These are phyloP conservation scores for Leptoclinus maculatus DNA, from an alignment of 2,797 vertebrate genomes.

Conservation along the genomic window DNA sequence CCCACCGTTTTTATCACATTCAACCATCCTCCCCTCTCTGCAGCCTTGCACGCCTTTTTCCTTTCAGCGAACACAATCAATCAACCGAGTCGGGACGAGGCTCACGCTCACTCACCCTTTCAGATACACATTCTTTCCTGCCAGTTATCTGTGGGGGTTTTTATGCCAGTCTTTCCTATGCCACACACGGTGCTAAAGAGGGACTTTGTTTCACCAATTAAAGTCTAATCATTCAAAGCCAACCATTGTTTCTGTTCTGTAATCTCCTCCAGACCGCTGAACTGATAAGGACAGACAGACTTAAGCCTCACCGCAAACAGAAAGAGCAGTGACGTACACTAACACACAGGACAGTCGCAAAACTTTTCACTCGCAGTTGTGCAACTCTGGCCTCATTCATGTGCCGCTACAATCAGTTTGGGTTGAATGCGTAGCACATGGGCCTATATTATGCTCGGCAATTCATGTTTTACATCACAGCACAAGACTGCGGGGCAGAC, in stretches of 20 bases:
- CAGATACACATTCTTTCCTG: constrained; percentile 61
- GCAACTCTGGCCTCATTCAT: constrained; percentile 27
- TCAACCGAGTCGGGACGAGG: constrained; percentile 53
- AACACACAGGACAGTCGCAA: constrained; percentile 31
- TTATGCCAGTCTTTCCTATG: constrained; percentile 51
- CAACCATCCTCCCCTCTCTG: constrained; percentile 40
- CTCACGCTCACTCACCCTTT: constrained; percentile 62
- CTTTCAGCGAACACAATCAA: constrained; percentile 71
- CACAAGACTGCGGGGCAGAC: constrained; percentile 47
- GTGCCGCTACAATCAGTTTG: constrained; percentile 19
- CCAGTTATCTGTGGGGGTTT: constrained; percentile 47
- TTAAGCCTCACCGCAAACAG: constrained; percentile 59
- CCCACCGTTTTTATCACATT: constrained; percentile 66
- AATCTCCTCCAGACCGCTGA: constrained; percentile 64
- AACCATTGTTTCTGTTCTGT: constrained; percentile 60
- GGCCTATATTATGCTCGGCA: constrained; percentile 59
- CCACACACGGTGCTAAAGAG: constrained; percentile 57
- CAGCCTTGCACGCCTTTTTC: constrained; percentile 54
- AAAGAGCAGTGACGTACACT: constrained; percentile 31
- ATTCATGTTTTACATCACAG: constrained; percentile 62
- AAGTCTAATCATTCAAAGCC: constrained; percentile 65
- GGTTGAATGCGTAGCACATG: constrained; percentile 21
- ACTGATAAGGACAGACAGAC: constrained; percentile 63
- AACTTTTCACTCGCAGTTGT: constrained; percentile 15
- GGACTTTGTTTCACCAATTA: constrained; percentile 73